A percentile compares a stretch with the other conserved stretches of the same genome.
These are phyloP conservation scores for Apamea epomidion DNA, from an alignment of 2,888 invertebrate genomes.

Conservation along the genomic window DNA sequence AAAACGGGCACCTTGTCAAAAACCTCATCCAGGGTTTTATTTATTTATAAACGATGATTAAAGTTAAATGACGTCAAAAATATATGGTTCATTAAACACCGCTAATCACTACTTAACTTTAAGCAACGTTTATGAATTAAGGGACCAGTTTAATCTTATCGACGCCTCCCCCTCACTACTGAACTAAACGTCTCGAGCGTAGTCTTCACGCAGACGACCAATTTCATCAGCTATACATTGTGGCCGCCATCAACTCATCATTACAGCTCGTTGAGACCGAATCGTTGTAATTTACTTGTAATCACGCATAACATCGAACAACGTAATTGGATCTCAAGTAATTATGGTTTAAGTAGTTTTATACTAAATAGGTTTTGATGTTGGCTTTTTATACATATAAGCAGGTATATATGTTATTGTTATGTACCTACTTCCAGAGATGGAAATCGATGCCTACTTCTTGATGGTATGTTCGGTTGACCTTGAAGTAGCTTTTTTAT, in stretches of 20 bases:
- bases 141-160: constrained; percentile 39
- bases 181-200: constrained; percentile 70
- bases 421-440: neutral
- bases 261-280: constrained; percentile 60
- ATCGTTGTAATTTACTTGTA: constrained; percentile 51
- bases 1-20: neutral
- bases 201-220: constrained; percentile 71
- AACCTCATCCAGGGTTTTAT: neutral
- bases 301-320: constrained; percentile 50
- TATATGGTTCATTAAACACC: too few species aligned
- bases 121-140: too few species aligned
- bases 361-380: constrained; percentile 53
- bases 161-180: constrained; percentile 71
- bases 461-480: neutral
- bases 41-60: too few species aligned
- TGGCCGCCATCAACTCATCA: constrained; percentile 44
- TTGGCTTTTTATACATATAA: neutral
- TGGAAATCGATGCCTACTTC: neutral
- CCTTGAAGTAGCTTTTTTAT: neutral
- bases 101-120: too few species aligned
- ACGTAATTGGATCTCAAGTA: constrained; percentile 58
- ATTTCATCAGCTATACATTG: constrained; percentile 72
- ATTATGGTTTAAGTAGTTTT: constrained; percentile 55
- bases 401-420: neutral
- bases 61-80: too few species aligned